Evolutionary conservation across 2,113 vertebrate genomes (phyloP), one percentile per base, ranked within the genome.

Genomic region (Chelonoidis abingdonii): DNA sequence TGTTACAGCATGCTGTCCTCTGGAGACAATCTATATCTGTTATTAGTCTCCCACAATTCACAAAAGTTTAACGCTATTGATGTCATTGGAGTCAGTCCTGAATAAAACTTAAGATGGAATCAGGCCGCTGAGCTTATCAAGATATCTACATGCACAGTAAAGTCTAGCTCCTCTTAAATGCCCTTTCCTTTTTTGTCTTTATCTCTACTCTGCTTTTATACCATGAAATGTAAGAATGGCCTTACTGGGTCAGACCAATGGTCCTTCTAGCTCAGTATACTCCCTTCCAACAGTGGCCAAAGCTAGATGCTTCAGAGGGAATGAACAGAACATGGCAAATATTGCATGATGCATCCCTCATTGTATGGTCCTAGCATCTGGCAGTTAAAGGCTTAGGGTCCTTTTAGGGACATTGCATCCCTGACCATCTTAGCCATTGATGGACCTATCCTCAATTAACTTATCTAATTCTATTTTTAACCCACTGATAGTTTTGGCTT

Each of bases 21-120:
- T 25, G 29, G 44, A 78, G 50, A 83, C 44, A 52, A 13, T 49
- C 56, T 65, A 78, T 4, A 9, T 44, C 59, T 78, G 44, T 56
- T 50, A 9, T 12, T 9, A 84, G 10, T 31, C 53, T 89, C 8
- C 12, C 65, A 69, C 0, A 0, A 0, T 0, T 0, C 80, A 1
- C 7, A 75, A 2, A 14, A 21, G 4, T 49, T 4, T 2, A 52
- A 80, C 80, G 81, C 52, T 57, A 3, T 19, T 89, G 65, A 50
- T 21, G 59, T 6, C 14, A 62, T 31, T 62, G 29, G 11, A 35
- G 7, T 62, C 59, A 62, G 5, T 62, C 6, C 6, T 31, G 69
- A 38, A 72, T 22, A 72, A 72, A 35, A 24, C n/a, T 72, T 19
- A 72, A 72, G 19, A 24, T 22, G n/a, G 19, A 72, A 72, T 38